phyloP scores from a whole-genome alignment of 2,888 invertebrate genomes.

The Drosophila kuntzei region DNA sequence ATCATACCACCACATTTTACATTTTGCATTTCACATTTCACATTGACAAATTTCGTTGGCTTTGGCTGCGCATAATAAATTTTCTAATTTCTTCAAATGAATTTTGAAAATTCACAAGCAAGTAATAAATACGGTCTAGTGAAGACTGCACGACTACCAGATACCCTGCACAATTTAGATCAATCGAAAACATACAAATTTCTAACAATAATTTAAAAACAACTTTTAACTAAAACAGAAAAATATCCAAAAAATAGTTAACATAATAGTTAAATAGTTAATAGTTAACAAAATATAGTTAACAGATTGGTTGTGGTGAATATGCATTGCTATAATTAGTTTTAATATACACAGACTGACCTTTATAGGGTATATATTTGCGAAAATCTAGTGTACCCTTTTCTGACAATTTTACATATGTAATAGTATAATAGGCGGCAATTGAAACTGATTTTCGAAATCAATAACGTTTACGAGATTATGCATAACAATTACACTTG shows the following conservation, averaged over 20 bases:
- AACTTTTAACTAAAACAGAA: too few species aligned
- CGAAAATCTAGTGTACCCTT: too few species aligned
- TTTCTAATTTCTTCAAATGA: constrained; percentile 69
- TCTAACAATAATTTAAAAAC: too few species aligned
- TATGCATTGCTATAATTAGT: too few species aligned
- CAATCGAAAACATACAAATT: background rate
- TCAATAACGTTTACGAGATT: background rate
- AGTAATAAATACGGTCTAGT: background rate
- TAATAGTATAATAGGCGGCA: background rate
- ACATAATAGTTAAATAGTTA: too few species aligned
- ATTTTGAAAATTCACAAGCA: constrained; percentile 59
- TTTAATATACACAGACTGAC: too few species aligned
- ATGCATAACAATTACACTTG: background rate
- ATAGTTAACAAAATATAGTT: too few species aligned
- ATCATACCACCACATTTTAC: constrained; percentile 5
- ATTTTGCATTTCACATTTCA: constrained; percentile 37
- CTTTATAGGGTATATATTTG: too few species aligned
- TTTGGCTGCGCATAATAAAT: constrained; percentile 69
- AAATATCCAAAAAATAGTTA: too few species aligned
- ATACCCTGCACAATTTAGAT: background rate
- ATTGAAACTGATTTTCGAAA: background rate
- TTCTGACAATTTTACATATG: constrained; percentile 13
- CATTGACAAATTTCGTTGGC: constrained; percentile 68
- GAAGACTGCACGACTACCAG: background rate
- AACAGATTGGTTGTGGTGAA: too few species aligned